Percentiles rank a stretch among this genome's conserved stretches.
phyloP scores from a whole-genome alignment of 2,888 invertebrate species.

The Didymodactylos carnosus region DNA sequence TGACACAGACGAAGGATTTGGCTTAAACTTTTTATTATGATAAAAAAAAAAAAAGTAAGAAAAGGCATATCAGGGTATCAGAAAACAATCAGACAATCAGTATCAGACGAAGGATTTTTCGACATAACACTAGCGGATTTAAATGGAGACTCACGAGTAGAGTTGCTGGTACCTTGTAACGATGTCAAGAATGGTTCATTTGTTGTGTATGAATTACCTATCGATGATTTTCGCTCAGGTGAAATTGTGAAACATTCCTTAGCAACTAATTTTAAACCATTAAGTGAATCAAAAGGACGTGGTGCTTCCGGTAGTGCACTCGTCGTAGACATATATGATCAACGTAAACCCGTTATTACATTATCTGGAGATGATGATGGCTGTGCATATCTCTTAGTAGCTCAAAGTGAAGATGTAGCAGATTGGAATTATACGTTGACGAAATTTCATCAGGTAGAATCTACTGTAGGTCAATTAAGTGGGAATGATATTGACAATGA shows the following conservation, averaged over 20 bases:
- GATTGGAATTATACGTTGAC: slow-evolving; percentile 20
- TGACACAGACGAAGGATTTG: too few relatives aligned
- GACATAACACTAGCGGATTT: slow-evolving; percentile 20
- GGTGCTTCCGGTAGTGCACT: slow-evolving; percentile 4
- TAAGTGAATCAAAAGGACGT: not conserved
- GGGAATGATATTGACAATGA: slow-evolving; percentile 22
- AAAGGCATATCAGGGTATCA: too few relatives aligned
- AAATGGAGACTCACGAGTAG: slow-evolving; percentile 21
- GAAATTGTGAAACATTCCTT: slow-evolving; percentile 18
- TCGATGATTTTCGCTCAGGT: slow-evolving; percentile 17
- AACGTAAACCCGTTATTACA: slow-evolving; percentile 19
- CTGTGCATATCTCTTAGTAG: slow-evolving; percentile 19
- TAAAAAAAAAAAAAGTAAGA: too few relatives aligned
- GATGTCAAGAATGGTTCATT: slow-evolving; percentile 20
- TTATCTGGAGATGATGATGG: slow-evolving; percentile 26
- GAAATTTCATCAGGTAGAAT: slow-evolving; percentile 18
- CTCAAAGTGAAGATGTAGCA: slow-evolving; percentile 16
- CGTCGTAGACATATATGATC: not conserved
- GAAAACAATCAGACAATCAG: too few relatives aligned
- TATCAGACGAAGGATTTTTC: too few relatives aligned
- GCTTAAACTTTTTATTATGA: too few relatives aligned
- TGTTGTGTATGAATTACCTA: slow-evolving; percentile 21
- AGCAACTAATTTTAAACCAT: slow-evolving; percentile 19
- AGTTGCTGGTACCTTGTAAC: slow-evolving; percentile 22
- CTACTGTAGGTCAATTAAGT: slow-evolving; percentile 22